Conservation (phyloP, 1,140 invertebrate genomes). For the Agrypnia vestita region DNA sequence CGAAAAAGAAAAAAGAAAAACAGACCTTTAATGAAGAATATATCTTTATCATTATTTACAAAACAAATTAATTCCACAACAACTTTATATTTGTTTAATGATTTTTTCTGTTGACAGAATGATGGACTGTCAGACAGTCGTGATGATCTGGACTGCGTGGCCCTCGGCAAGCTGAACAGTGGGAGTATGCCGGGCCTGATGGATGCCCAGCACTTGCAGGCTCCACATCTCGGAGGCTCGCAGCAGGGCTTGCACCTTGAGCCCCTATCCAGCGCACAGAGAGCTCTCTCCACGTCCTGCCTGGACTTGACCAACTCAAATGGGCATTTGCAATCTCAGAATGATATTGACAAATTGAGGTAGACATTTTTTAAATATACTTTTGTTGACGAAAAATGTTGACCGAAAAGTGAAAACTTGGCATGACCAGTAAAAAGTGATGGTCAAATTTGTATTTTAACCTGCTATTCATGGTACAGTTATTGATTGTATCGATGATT, state of each 20-base stretch:
- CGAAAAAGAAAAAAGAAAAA: too few relatives aligned
- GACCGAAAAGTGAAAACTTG: too few relatives aligned
- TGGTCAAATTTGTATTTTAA: too few relatives aligned
- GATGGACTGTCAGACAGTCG: conserved; percentile 70
- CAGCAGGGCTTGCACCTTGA: conserved; percentile 61
- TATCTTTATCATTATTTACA: too few relatives aligned
- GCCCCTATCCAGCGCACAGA: conserved; percentile 66
- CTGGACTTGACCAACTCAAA: conserved; percentile 77
- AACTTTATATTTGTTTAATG: too few relatives aligned
- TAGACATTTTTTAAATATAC: conserved; percentile 38
- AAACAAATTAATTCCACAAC: too few relatives aligned
- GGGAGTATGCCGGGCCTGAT: conserved; percentile 41
- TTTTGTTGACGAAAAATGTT: too few relatives aligned
- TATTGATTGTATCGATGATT: too few relatives aligned
- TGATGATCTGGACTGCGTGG: conserved; percentile 66
- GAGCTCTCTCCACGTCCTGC: conserved; percentile 81
- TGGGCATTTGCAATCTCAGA: conserved; percentile 56
- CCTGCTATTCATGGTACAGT: too few relatives aligned
- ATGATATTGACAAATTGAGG: conserved; percentile 65
- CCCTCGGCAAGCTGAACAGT: conserved; percentile 62
- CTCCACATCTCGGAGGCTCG: conserved; percentile 52
- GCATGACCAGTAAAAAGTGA: too few relatives aligned
- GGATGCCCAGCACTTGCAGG: conserved; percentile 48
- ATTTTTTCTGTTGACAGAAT: conserved; percentile 62
- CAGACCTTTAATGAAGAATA: too few relatives aligned